phyloP scores from a whole-genome alignment of 2,888 invertebrate genomes.

The Tetropium fuscum region DNA sequence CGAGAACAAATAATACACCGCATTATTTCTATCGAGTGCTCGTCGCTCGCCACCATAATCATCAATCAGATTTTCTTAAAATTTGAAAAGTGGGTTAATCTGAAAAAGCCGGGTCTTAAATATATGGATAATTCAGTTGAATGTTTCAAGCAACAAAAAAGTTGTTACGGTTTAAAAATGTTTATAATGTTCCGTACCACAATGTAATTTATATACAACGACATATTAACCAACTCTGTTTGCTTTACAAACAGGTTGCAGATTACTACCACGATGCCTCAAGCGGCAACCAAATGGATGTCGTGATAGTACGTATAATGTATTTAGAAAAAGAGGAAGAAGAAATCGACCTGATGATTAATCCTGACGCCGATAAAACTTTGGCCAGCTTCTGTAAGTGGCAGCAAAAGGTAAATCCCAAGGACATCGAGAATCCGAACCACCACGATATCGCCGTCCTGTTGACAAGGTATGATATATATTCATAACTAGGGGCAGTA shows the following conservation, averaged over 20 bases:
- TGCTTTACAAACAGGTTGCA: constrained; percentile 57
- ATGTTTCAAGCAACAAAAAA: too few species aligned
- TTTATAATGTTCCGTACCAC: background rate
- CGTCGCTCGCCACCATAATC: too few species aligned
- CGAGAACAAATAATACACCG: too few species aligned
- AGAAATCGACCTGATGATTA: constrained; percentile 68
- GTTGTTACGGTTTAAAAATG: too few species aligned
- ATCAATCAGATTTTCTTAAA: too few species aligned
- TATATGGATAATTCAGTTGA: too few species aligned
- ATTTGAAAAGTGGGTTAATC: too few species aligned
- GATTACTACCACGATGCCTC: constrained; percentile 66
- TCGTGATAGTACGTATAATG: constrained; percentile 70
- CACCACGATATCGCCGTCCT: constrained; percentile 74
- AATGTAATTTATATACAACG: background rate
- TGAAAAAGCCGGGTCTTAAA: too few species aligned
- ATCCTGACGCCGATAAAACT: constrained; percentile 69
- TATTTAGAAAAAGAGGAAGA: constrained; percentile 69
- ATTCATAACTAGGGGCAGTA: background rate
- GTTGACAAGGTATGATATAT: constrained; percentile 67
- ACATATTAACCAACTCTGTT: background rate
- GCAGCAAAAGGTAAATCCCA: constrained; percentile 71
- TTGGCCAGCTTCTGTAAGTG: constrained; percentile 75
- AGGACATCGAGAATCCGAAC: constrained; percentile 69
- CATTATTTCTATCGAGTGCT: too few species aligned
- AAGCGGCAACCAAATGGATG: constrained; percentile 71